These are phyloP conservation scores for Arctopsyche grandis DNA, from an alignment of 1,140 invertebrate genomes.

Conservation along the genomic window DNA sequence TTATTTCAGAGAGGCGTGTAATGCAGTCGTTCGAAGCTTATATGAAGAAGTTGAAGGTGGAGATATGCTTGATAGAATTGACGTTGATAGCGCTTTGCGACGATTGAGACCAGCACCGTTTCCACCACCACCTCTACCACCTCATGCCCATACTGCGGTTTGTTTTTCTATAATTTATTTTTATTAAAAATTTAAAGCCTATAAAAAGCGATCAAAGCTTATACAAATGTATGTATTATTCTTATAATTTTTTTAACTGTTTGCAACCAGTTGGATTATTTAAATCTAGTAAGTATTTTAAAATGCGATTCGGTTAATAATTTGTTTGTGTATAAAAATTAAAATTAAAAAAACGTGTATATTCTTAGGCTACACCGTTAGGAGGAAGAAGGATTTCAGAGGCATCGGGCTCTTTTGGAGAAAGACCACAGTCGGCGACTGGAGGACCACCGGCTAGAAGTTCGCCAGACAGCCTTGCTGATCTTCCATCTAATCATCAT, in stretches of 20 bases:
- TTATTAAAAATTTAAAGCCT: background rate
- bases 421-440: constrained; percentile 50
- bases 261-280: constrained; percentile 52
- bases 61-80: constrained; percentile 34
- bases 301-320: background rate
- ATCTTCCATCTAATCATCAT: constrained; percentile 50
- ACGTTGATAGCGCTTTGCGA: constrained; percentile 33
- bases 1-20: constrained; percentile 50
- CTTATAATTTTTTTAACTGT: background rate
- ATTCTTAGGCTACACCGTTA: constrained; percentile 51
- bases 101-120: constrained; percentile 39
- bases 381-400: constrained; percentile 50
- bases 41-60: constrained; percentile 44
- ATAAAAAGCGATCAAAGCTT: background rate
- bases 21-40: constrained; percentile 46
- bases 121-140: constrained; percentile 49
- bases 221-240: constrained; percentile 11
- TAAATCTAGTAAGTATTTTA: constrained; percentile 51
- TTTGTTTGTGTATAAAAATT: constrained; percentile 10
- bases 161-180: background rate
- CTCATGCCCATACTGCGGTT: constrained; percentile 49
- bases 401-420: constrained; percentile 30
- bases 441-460: constrained; percentile 48
- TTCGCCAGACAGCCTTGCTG: constrained; percentile 51
- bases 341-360: no score